A percentile compares a stretch with the other conserved stretches of the same genome.
Conservation (phyloP, 2,113 vertebrate genomes). For the Pterocles gutturalis region DNA sequence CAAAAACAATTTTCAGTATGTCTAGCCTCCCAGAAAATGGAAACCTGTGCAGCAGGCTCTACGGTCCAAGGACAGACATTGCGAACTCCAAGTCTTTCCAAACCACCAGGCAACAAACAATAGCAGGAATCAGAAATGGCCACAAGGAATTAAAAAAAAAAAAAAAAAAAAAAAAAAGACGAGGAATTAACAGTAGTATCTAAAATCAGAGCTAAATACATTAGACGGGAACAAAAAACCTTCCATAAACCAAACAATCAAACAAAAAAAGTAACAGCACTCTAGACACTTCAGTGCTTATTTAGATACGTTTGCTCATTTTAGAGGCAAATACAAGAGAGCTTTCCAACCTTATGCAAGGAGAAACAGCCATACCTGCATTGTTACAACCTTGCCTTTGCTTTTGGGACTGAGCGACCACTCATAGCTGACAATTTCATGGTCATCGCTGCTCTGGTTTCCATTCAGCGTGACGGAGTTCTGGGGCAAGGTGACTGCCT, state of each 20-base stretch:
- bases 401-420: conserved; percentile 81
- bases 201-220: not conserved
- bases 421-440: conserved; percentile 78
- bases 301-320: not conserved
- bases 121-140: not conserved
- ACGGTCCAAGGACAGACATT: not conserved
- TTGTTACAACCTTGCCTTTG: conserved; percentile 74
- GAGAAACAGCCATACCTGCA: conserved; percentile 72
- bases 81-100: not conserved
- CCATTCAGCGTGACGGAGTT: conserved; percentile 79
- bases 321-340: not conserved
- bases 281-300: not conserved
- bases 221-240: not conserved
- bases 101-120: not conserved
- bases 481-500: conserved; percentile 78
- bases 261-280: not conserved
- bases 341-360: not conserved
- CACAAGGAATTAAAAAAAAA: not conserved
- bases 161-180: not conserved
- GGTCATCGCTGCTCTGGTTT: conserved; percentile 83
- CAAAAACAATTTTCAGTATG: not conserved
- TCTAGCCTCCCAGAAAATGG: not conserved
- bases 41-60: not conserved
- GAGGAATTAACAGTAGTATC: not conserved
- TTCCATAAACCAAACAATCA: too few relatives aligned